Evolutionary conservation across 2,888 invertebrate genomes (phyloP), one percentile per base, ranked within the genome.

Genomic region (Eurois occulta): DNA sequence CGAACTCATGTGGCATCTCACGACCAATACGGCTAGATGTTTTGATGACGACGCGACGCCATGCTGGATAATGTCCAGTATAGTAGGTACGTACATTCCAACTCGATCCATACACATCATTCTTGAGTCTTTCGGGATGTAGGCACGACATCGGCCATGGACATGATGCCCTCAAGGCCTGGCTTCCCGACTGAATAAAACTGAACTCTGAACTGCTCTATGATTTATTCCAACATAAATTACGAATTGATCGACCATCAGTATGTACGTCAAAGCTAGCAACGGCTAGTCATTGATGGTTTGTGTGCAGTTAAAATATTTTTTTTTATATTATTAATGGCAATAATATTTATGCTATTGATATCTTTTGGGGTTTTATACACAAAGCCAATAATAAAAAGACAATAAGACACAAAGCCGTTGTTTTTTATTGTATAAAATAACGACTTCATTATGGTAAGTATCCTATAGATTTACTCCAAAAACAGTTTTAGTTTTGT

Each of bases 341-440:
- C 21, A 46, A 32, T 10, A n/a, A n/a, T n/a, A n/a, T n/a, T n/a
- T n/a, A 75, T 21, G 2, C 2, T 11, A 70, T 24, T 69, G 10
- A 28, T 46, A 52, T 43, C 64, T 16, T 24, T 32, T 58, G 58
- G 16, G 24, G 28, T 43, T 43, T 67, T 35, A 58, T 28, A 28
- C 8, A 21, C n/a, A n/a, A n/a, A n/a, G n/a, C n/a, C n/a, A n/a
- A n/a, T n/a, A n/a, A n/a, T n/a, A n/a, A n/a, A n/a, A n/a, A 58
- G 16, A n/a, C n/a, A 58, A 48, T 58, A 38, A 18, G 0, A 32
- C 13, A 52, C 11, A 43, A 18, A 52, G 18, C 18, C 8, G 10
- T 74, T 72, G 21, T 28, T 55, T 72, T 67, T 81, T 52, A n/a
- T 75, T 32, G 21, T 35, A 24, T 69, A 35, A 13, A 32, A 55